Evolutionary conservation across 1,140 invertebrate species (phyloP).

Genomic region (Anastrepha obliqua): DNA sequence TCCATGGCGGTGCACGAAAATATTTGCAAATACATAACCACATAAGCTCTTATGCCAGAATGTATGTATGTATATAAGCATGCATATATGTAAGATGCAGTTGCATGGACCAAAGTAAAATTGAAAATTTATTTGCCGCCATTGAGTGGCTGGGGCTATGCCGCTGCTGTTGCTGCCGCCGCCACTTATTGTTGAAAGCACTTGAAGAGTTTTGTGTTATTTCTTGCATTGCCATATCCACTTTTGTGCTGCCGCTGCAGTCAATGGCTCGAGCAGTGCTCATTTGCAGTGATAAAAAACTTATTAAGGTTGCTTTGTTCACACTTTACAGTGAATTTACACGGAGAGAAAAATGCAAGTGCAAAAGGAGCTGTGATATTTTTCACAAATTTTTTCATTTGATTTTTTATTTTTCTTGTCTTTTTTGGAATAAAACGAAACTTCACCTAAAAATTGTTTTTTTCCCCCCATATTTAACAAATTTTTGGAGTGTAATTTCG

Average conservation of each 20-base stretch:
- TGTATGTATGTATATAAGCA: neutral
- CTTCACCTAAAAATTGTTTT: neutral
- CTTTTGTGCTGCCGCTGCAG: neutral
- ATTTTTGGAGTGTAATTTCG: neutral
- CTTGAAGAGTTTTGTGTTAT: neutral
- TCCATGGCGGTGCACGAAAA: neutral
- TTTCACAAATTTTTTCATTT: too few relatives aligned
- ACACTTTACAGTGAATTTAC: constrained; percentile 33
- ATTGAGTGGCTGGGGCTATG: neutral
- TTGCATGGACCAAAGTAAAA: constrained; percentile 18
- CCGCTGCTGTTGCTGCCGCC: neutral
- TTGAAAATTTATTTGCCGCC: constrained; percentile 18
- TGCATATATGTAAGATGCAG: neutral
- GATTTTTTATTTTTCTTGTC: too few relatives aligned
- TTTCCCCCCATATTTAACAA: neutral
- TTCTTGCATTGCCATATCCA: neutral
- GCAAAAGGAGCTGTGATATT: neutral
- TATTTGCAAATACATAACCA: neutral
- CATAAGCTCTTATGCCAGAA: too few relatives aligned
- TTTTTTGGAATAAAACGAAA: too few relatives aligned
- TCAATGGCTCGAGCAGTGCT: too few relatives aligned
- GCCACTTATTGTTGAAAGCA: neutral
- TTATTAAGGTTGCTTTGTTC: constrained; percentile 43
- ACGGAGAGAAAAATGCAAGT: neutral
- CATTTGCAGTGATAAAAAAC: neutral